phyloP scores from a whole-genome alignment of 2,888 invertebrate species.

The Dasypogon diadema region DNA sequence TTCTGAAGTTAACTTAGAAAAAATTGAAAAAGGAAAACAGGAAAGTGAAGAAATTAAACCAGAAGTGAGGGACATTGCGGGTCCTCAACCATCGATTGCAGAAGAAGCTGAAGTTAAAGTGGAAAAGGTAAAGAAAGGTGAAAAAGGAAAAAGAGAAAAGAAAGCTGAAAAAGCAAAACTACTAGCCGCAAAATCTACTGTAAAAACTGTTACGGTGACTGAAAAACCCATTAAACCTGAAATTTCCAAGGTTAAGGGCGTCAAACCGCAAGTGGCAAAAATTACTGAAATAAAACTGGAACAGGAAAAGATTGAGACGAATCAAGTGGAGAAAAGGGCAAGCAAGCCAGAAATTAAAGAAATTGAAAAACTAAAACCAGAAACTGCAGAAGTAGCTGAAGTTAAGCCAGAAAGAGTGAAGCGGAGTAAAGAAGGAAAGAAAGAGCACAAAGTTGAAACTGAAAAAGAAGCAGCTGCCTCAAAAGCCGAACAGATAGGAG shows the following conservation, averaged over 20 bases:
- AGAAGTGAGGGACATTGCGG: constrained; percentile 44
- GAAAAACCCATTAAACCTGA: too few species aligned
- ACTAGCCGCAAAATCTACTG: neutral
- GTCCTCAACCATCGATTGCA: neutral
- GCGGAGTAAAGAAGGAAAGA: constrained; percentile 22
- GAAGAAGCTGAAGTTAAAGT: constrained; percentile 15
- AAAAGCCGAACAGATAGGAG: too few species aligned
- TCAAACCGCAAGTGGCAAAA: constrained; percentile 4
- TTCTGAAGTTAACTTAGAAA: neutral
- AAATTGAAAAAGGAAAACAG: neutral
- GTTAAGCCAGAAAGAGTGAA: constrained; percentile 15
- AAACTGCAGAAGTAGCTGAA: constrained; percentile 48
- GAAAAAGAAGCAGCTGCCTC: too few species aligned
- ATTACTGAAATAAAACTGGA: neutral
- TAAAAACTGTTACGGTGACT: too few species aligned
- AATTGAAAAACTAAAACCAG: neutral
- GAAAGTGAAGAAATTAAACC: neutral
- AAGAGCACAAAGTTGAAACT: constrained; percentile 1
- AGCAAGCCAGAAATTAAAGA: neutral
- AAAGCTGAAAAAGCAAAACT: constrained; percentile 49
- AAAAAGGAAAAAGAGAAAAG: constrained; percentile 51
- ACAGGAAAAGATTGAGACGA: constrained; percentile 37
- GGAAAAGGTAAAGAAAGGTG: neutral
- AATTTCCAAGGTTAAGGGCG: constrained; percentile 11
- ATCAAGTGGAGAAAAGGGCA: neutral